phyloP scores from a whole-genome alignment of 2,797 vertebrate species.

The Rhinoraja longicauda region DNA sequence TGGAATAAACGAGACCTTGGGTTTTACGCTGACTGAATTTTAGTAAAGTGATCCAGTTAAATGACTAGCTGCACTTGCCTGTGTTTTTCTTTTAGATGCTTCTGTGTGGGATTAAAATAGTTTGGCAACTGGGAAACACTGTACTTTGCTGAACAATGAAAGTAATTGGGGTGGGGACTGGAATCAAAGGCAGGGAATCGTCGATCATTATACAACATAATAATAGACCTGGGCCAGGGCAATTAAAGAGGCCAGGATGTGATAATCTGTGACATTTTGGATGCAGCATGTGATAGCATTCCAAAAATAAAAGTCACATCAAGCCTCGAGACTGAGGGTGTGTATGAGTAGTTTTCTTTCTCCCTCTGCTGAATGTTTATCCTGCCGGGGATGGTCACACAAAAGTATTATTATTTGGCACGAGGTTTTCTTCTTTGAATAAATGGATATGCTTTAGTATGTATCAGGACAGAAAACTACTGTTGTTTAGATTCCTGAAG shows the following conservation, averaged over 20 bases:
- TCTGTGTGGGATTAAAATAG: background rate
- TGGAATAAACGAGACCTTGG: background rate
- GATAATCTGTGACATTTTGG: background rate
- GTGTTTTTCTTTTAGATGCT: background rate
- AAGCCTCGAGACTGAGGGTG: background rate
- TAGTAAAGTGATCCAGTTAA: background rate
- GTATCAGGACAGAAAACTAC: background rate
- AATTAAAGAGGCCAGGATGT: background rate
- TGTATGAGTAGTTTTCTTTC: background rate
- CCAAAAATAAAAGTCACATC: background rate
- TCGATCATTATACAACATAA: background rate
- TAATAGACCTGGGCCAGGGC: background rate
- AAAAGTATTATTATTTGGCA: constrained; percentile 1
- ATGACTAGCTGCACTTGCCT: background rate
- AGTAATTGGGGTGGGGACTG: background rate
- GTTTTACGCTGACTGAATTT: background rate
- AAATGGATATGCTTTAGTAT: background rate
- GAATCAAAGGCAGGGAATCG: background rate
- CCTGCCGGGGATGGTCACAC: background rate
- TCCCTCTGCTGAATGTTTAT: constrained; percentile 12
- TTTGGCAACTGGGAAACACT: background rate
- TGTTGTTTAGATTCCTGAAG: constrained; percentile 6
- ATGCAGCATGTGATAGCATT: constrained; percentile 14
- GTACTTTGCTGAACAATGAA: background rate
- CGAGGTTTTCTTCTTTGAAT: background rate